These are phyloP conservation scores for Isoperla grammatica DNA, from an alignment of 2,888 invertebrate species.

Conservation along the genomic window DNA sequence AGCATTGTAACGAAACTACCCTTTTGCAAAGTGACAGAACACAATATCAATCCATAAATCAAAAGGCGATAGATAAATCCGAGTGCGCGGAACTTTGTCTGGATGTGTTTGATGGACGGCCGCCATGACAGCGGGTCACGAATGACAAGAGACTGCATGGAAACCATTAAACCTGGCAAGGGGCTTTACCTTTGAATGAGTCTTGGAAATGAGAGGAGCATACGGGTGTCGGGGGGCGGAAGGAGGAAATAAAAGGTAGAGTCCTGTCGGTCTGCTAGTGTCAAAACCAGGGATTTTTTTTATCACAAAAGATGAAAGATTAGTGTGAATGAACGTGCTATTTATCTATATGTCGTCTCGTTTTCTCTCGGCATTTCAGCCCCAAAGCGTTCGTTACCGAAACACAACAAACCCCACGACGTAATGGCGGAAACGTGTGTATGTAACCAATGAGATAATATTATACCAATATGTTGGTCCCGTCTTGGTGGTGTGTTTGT, in stretches of 20 bases:
- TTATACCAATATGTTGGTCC: background rate
- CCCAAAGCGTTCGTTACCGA: conserved; percentile 8
- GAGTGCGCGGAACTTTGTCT: conserved; percentile 24
- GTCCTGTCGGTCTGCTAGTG: conserved; percentile 10
- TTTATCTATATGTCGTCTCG: conserved; percentile 47
- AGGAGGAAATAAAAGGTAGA: conserved; percentile 10
- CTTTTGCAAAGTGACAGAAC: conserved; percentile 25
- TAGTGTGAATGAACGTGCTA: conserved; percentile 45
- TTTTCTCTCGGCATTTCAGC: conserved; percentile 31
- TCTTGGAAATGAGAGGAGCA: conserved; percentile 6
- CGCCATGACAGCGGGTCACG: conserved; percentile 22
- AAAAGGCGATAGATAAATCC: conserved; percentile 43
- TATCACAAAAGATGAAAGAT: conserved; percentile 43
- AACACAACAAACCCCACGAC: conserved; percentile 2
- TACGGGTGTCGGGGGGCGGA: conserved; percentile 17
- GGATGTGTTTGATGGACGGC: conserved; percentile 29
- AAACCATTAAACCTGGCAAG: conserved; percentile 22
- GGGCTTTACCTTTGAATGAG: conserved; percentile 7
- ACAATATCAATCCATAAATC: conserved; percentile 46
- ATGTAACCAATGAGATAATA: conserved; percentile 12
- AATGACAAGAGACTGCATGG: conserved; percentile 20
- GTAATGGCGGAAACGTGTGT: conserved; percentile 18
- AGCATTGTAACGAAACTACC: conserved; percentile 24
- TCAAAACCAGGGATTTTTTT: conserved; percentile 12
- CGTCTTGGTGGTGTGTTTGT: too few species aligned